phyloP scores from a whole-genome alignment of 2,888 invertebrate species.

The Perithous albicinctus region DNA sequence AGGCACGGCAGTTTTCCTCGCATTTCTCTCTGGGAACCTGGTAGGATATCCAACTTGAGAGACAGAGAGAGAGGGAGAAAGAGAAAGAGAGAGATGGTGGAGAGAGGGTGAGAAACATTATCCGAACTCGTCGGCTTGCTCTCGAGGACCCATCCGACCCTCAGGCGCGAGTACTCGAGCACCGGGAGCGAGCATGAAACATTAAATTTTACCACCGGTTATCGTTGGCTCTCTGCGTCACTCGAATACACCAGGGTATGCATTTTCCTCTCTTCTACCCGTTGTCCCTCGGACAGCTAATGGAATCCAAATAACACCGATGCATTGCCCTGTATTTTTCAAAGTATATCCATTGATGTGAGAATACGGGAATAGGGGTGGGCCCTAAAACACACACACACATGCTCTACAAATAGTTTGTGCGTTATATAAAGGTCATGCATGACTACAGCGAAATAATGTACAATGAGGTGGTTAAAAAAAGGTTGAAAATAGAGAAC shows the following conservation, averaged over 20 bases:
- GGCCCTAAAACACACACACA: too few relatives aligned
- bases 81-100: background rate
- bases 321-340: background rate
- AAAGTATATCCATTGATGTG: background rate
- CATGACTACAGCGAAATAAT: too few relatives aligned
- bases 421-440: too few relatives aligned
- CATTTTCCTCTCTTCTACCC: background rate
- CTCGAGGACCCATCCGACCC: conserved; percentile 14
- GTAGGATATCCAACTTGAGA: background rate
- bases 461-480: too few relatives aligned
- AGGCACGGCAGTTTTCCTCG: conserved; percentile 39
- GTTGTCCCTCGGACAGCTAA: conserved; percentile 17
- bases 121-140: conserved; percentile 42
- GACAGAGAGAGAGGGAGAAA: background rate
- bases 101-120: conserved; percentile 38
- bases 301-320: conserved; percentile 53
- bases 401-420: too few relatives aligned
- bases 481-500: too few relatives aligned
- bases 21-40: conserved; percentile 39
- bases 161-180: conserved; percentile 21
- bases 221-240: conserved; percentile 44
- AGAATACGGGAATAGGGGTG: background rate
- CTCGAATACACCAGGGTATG: conserved; percentile 23
- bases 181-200: conserved; percentile 40
- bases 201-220: conserved; percentile 57